Percentiles rank a stretch among this genome's conserved stretches.
These are phyloP conservation scores for Tachuris rubrigastra DNA, from an alignment of 2,113 vertebrate genomes.

Conservation along the genomic window DNA sequence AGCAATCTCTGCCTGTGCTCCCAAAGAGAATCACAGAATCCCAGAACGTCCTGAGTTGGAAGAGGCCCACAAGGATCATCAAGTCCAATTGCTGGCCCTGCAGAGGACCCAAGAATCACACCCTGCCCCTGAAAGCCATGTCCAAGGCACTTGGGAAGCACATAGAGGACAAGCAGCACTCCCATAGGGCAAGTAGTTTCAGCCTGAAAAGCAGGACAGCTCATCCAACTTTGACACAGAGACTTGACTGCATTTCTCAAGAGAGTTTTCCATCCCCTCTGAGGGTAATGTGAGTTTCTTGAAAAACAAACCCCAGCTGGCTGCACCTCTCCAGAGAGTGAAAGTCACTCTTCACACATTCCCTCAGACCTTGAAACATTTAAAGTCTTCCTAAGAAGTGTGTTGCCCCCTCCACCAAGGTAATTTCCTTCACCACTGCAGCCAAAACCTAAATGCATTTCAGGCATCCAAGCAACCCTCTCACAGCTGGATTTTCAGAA, in stretches of 20 bases:
- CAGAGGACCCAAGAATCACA: background rate
- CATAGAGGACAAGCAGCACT: background rate
- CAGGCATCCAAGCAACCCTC: background rate
- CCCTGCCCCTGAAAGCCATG: too few species aligned
- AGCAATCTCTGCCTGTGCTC: background rate
- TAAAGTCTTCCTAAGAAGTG: background rate
- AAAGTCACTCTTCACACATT: background rate
- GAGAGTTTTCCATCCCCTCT: background rate
- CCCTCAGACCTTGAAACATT: background rate
- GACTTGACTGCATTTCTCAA: background rate
- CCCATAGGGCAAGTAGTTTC: background rate
- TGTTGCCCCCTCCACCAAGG: background rate
- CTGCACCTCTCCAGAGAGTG: background rate
- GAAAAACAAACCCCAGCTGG: background rate
- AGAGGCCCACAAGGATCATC: background rate
- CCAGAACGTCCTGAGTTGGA: background rate
- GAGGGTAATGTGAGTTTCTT: background rate
- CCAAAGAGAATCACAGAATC: background rate
- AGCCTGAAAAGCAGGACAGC: background rate
- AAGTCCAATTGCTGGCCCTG: background rate
- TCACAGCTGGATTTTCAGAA: accelerated
- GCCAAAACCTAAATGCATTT: background rate
- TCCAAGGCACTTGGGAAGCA: background rate
- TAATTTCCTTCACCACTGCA: background rate
- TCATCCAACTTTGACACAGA: background rate